Evolutionary conservation across 2,888 invertebrate genomes (phyloP).

Genomic region (Diloba caeruleocephala): DNA sequence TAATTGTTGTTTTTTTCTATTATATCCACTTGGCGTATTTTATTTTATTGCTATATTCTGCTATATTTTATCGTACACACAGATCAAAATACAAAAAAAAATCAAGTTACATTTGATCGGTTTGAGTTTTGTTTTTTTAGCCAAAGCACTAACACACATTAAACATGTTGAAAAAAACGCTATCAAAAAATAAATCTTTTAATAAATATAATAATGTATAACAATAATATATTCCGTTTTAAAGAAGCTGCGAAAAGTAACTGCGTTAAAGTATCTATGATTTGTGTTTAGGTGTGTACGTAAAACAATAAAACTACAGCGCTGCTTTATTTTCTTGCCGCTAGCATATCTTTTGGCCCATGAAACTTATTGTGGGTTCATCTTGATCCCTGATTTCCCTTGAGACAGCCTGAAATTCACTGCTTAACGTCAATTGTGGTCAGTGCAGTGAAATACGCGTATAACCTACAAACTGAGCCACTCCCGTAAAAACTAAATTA

Average conservation of each 20-base stretch:
- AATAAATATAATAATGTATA: no score
- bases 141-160: no score
- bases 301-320: conserved; percentile 27
- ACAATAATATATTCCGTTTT: no score
- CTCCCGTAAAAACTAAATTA: conserved; percentile 15
- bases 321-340: conserved; percentile 51
- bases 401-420: conserved; percentile 61
- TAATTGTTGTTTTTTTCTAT: conserved; percentile 15
- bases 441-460: conserved; percentile 54
- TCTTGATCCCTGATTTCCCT: conserved; percentile 64
- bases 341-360: conserved; percentile 56
- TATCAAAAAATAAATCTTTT: no score
- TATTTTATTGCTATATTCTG: no score
- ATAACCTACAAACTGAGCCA: conserved; percentile 17
- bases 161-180: no score
- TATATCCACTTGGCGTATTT: conserved; percentile 6
- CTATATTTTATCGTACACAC: no score
- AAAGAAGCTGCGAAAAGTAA: no score
- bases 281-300: conserved; percentile 19
- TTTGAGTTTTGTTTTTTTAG: no score
- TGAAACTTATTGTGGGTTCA: conserved; percentile 62
- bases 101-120: no score
- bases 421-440: conserved; percentile 64
- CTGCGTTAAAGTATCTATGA: neutral
- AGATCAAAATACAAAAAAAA: no score